These are phyloP conservation scores for Atrina japonica DNA, from an alignment of 2,888 invertebrate genomes.

Conservation along the genomic window DNA sequence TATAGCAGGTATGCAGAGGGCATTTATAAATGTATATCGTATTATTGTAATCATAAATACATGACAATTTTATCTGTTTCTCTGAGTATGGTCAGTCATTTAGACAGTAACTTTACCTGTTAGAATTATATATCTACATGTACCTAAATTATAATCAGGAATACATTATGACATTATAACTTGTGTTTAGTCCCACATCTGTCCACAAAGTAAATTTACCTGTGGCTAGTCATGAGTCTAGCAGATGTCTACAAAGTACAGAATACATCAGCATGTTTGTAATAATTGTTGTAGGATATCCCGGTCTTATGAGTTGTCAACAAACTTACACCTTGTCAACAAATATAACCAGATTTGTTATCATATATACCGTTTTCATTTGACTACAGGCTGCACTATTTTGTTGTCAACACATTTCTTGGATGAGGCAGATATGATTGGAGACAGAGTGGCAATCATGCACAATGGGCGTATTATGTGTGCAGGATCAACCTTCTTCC, in stretches of 20 bases:
- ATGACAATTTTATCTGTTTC: no score
- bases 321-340: not conserved
- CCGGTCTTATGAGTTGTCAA: no score
- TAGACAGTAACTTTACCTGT: no score
- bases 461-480: slow-evolving; percentile 74
- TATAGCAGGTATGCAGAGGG: no score
- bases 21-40: no score
- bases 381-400: slow-evolving; percentile 77
- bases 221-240: not conserved
- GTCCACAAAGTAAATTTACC: not conserved
- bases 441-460: slow-evolving; percentile 80
- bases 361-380: not conserved
- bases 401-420: slow-evolving; percentile 81
- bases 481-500: slow-evolving; percentile 74
- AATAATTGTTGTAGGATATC: not conserved
- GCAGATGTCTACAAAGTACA: not conserved
- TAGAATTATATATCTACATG: no score
- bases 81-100: no score
- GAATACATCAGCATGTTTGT: not conserved
- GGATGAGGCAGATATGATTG: slow-evolving; percentile 81
- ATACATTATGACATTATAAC: no score
- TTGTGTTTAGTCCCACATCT: no score
- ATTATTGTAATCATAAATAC: no score
- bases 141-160: no score
- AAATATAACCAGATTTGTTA: not conserved